Evolutionary conservation across 2,888 invertebrate genomes (phyloP).

Genomic region (Drosophila formosana): DNA sequence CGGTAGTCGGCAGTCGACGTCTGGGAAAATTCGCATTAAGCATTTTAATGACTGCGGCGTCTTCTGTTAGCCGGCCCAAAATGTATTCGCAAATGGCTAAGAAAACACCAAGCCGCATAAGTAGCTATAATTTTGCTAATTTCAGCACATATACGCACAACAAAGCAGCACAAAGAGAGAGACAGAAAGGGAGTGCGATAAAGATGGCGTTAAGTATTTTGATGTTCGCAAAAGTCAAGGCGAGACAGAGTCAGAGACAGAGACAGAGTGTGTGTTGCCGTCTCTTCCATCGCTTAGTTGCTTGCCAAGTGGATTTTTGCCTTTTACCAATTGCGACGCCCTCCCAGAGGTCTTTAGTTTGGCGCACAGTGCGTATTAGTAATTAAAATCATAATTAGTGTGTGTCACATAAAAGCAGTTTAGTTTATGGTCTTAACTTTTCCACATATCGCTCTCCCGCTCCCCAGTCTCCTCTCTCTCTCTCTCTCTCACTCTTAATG

Average conservation of each 20-base stretch:
- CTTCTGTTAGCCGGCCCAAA: slow-evolving; percentile 36
- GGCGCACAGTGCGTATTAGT: slow-evolving; percentile 56
- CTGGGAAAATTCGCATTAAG: slow-evolving; percentile 57
- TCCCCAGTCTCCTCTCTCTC: slow-evolving; percentile 3
- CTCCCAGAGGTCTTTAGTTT: slow-evolving; percentile 42
- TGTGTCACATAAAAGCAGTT: slow-evolving; percentile 47
- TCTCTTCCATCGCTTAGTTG: slow-evolving; percentile 5
- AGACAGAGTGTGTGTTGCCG: background rate
- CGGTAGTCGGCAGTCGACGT: slow-evolving; percentile 10
- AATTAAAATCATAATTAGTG: slow-evolving; percentile 63
- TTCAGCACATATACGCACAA: slow-evolving; percentile 39
- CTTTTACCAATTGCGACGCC: slow-evolving; percentile 5
- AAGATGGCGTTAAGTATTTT: slow-evolving; percentile 39
- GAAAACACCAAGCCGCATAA: slow-evolving; percentile 68
- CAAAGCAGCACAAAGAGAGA: background rate
- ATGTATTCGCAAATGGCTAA: slow-evolving; percentile 54
- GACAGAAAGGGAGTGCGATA: slow-evolving; percentile 14
- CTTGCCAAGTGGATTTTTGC: slow-evolving; percentile 10
- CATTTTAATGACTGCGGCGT: slow-evolving; percentile 68
- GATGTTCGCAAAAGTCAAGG: slow-evolving; percentile 37
- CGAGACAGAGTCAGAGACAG: background rate
- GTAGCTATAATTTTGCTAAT: slow-evolving; percentile 77
- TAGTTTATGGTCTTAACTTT: slow-evolving; percentile 33
- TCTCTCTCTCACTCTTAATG: background rate
- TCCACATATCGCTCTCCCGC: slow-evolving; percentile 1